Base-by-base conservation (phyloP, 2,113 vertebrate species). In the Saimiri boliviensis region DNA sequence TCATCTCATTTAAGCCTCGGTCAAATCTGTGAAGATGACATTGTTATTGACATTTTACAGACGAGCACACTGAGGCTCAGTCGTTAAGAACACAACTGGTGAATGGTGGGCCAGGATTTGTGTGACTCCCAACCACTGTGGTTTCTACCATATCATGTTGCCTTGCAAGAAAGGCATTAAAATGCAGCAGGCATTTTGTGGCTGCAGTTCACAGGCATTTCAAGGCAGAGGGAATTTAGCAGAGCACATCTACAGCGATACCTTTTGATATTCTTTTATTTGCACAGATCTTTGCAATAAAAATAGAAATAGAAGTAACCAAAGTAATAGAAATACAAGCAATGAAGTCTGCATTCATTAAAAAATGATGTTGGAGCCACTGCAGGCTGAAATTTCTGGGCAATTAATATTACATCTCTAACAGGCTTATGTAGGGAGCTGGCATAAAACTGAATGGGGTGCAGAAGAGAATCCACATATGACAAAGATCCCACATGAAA, bases 181-280 rank as follows among this genome's bases (percentile, higher is more conserved):
- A 96, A 96, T 77, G 95, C 70, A 94, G 92, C 74, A 94, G 89
- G 92, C 86, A 89, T 92, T 85, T 60, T 83, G 93, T 21, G 97
- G 93, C 87, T 71, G 76, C 84, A 86, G 45, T 73, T 93, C 86
- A 91, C 84, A 80, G 76, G 86, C 89, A 21, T 86, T 87, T 93
- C 84, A 89, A 96, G 60, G 92, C 89, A 77, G 77, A 90, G 47
- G 89, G 81, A 95, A 93, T 91, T 97, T 87, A 93, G 71, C 95
- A 95, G 84, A 87, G 90, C 87, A 49, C 92, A 74, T 93, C 95
- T 96, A 95, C 19, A 95, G 92, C 80, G 84, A 90, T 92, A 54
- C 94, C 84, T 95, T 93, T 76, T 94, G 96, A 98, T 97, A 95
- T 70, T 93, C 71, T 97, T 97, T 97, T 98, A 98, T 97, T 96